Conservation (phyloP, 1,140 invertebrate species). For the Leptopilina boulardi region DNA sequence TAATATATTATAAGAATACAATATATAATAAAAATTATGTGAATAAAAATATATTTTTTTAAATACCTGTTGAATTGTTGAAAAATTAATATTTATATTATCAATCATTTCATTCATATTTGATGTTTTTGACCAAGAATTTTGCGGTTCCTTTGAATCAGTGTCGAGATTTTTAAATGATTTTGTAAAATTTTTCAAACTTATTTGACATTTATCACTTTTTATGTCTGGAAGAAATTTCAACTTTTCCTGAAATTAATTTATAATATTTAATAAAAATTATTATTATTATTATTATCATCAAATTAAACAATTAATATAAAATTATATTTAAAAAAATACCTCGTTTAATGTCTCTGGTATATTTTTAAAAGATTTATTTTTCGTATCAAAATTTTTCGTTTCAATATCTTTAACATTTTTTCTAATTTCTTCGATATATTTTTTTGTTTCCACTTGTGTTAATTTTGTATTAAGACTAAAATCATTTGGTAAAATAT, state of each 20-base stretch:
- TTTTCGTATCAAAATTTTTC: not conserved
- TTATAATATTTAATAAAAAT: not conserved
- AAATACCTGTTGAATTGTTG: slow-evolving; percentile 44
- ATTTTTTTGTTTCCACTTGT: slow-evolving; percentile 44
- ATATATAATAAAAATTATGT: too few species aligned
- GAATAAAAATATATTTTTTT: not conserved
- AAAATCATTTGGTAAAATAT: not conserved
- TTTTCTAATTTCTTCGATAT: slow-evolving; percentile 44
- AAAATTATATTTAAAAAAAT: too few species aligned
- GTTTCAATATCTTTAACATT: slow-evolving; percentile 10
- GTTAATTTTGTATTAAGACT: slow-evolving; percentile 38
- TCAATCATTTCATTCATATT: slow-evolving; percentile 45
- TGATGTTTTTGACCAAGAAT: not conserved
- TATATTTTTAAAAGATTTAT: not conserved
- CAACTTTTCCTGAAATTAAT: slow-evolving; percentile 18
- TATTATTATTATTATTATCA: too few species aligned
- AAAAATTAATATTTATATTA: slow-evolving; percentile 41
- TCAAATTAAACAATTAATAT: not conserved
- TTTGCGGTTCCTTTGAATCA: not conserved
- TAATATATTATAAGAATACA: too few species aligned
- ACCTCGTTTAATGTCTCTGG: not conserved
- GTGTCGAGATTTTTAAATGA: not conserved
- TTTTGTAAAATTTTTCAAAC: not conserved
- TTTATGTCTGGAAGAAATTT: not conserved
- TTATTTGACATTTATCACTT: slow-evolving; percentile 12